Conservation (phyloP, 2,888 invertebrate species). For the Heliconius cydno region DNA sequence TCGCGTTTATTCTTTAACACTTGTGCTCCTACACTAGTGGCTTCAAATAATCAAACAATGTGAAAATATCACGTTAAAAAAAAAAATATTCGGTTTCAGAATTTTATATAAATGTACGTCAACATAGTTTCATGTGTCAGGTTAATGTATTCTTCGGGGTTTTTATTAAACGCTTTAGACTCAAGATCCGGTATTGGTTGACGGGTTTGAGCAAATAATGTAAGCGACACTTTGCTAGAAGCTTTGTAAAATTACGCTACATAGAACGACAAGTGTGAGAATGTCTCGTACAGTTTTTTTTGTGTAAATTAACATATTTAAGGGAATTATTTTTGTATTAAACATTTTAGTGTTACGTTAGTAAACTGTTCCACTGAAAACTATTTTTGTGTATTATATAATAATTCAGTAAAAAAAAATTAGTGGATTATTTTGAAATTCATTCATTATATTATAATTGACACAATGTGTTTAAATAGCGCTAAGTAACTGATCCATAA, state of each 20-base stretch:
- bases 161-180: conserved; percentile 36
- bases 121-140: background rate
- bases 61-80: background rate
- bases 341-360: background rate
- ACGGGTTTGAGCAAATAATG: conserved; percentile 40
- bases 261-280: conserved; percentile 31
- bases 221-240: conserved; percentile 35
- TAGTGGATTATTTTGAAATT: too few species aligned
- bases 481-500: too few species aligned
- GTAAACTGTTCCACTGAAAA: background rate
- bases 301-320: background rate
- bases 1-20: too few species aligned
- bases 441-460: too few species aligned
- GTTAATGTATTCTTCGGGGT: background rate
- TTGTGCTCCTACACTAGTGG: too few species aligned
- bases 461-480: too few species aligned
- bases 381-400: too few species aligned
- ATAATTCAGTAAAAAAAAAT: too few species aligned
- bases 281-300: conserved; percentile 6
- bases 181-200: conserved; percentile 37
- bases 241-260: conserved; percentile 22
- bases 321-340: background rate
- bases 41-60: background rate
- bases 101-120: background rate
- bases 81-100: too few species aligned